These are phyloP conservation scores for Podarcis siculus DNA, from an alignment of 2,797 vertebrate species.

Conservation along the genomic window DNA sequence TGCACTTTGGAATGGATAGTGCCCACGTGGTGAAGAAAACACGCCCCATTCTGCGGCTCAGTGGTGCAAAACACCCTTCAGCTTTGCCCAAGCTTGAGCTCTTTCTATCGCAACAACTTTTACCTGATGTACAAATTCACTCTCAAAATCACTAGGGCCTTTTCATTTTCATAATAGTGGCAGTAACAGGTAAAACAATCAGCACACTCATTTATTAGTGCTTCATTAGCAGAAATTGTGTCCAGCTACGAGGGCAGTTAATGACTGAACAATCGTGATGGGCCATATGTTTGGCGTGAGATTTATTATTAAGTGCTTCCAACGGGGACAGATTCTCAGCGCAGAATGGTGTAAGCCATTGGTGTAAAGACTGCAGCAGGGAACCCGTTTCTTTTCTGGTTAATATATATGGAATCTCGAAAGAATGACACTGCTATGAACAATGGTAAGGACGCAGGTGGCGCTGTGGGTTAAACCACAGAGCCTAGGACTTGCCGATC, in stretches of 20 bases:
- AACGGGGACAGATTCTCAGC: constrained; percentile 1
- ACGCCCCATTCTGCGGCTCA: neutral
- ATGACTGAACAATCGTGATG: constrained; percentile 34
- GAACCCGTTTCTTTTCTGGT: neutral
- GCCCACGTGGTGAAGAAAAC: neutral
- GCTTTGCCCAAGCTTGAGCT: neutral
- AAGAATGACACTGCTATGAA: neutral
- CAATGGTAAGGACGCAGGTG: neutral
- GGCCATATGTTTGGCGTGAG: constrained; percentile 22
- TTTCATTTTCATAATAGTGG: constrained; percentile 29
- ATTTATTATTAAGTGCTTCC: constrained; percentile 33
- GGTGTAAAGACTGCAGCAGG: neutral
- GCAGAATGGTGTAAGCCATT: neutral
- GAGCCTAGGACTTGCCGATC: no score
- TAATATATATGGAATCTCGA: neutral
- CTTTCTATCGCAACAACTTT: constrained; percentile 12
- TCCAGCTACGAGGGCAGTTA: constrained; percentile 26
- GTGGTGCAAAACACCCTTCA: neutral
- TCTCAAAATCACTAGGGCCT: constrained; percentile 30
- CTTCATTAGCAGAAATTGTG: constrained; percentile 32
- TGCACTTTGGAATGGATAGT: neutral
- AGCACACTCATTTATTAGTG: constrained; percentile 25
- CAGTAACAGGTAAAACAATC: constrained; percentile 38
- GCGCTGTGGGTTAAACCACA: no score
- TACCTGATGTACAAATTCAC: constrained; percentile 16